A percentile compares a stretch with the other conserved stretches of the same genome.
Evolutionary conservation across 2,888 invertebrate genomes (phyloP).

Genomic region (Scaptomyza reducta): DNA sequence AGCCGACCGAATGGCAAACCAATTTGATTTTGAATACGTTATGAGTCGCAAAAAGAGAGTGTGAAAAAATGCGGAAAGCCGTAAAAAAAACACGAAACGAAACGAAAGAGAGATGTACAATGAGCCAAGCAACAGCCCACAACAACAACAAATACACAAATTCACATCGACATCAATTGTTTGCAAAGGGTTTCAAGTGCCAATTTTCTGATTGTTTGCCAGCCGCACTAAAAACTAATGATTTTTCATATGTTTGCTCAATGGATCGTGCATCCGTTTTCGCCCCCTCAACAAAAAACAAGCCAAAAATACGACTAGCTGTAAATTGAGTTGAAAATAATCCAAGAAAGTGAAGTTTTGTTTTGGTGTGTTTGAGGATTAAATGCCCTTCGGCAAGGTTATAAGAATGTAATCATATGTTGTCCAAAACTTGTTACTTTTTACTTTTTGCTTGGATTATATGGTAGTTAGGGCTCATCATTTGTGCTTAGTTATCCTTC

Average conservation of each 20-base stretch:
- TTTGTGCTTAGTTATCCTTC: not conserved
- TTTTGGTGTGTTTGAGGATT: not conserved
- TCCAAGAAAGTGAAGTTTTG: not conserved
- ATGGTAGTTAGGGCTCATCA: not conserved
- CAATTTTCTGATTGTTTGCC: constrained; percentile 79
- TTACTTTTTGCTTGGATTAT: not conserved
- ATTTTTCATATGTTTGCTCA: constrained; percentile 78
- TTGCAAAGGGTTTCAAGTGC: constrained; percentile 64
- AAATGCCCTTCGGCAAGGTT: not conserved
- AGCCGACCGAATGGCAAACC: constrained; percentile 65
- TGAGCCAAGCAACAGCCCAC: constrained; percentile 18
- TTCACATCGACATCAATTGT: constrained; percentile 55
- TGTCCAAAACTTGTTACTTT: not conserved
- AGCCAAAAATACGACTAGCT: constrained; percentile 33
- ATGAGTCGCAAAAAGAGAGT: constrained; percentile 77
- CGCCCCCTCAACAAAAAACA: not conserved
- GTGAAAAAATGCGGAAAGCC: constrained; percentile 72
- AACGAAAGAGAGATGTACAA: constrained; percentile 19
- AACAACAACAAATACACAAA: constrained; percentile 17
- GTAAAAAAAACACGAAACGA: constrained; percentile 52
- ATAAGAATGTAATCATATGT: not conserved
- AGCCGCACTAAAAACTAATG: constrained; percentile 79
- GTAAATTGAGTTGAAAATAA: constrained; percentile 35
- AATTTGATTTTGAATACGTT: constrained; percentile 80
- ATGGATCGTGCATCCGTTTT: constrained; percentile 60